Percentiles rank a stretch among this genome's conserved stretches.
These are phyloP conservation scores for Gonioctena quinquepunctata DNA, from an alignment of 1,140 invertebrate genomes.

Conservation along the genomic window DNA sequence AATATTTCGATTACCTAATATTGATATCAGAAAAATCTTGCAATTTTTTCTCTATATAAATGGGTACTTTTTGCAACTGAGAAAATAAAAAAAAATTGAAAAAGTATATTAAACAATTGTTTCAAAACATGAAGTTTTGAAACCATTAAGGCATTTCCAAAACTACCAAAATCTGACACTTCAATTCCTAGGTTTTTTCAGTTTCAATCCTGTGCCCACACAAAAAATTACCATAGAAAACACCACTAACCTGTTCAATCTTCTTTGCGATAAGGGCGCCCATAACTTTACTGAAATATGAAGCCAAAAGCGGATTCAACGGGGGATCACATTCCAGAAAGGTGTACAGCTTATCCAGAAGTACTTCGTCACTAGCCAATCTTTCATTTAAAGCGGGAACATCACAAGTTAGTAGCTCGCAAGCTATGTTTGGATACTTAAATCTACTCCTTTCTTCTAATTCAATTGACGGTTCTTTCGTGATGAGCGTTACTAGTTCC, in stretches of 20 bases:
- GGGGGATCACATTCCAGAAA: constrained; percentile 86
- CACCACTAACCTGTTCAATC: constrained; percentile 68
- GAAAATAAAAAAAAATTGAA: too few relatives aligned
- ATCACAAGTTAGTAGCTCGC: constrained; percentile 91
- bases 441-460: constrained; percentile 79
- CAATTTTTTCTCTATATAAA: too few relatives aligned
- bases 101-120: too few relatives aligned
- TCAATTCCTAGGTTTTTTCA: too few relatives aligned
- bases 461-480: constrained; percentile 79
- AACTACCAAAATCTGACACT: too few relatives aligned
- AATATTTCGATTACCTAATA: too few relatives aligned
- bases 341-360: constrained; percentile 83
- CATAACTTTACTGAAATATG: constrained; percentile 94
- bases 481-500: constrained; percentile 84
- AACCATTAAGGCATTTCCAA: too few relatives aligned
- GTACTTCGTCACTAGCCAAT: constrained; percentile 74
- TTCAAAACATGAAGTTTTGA: too few relatives aligned
- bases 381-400: constrained; percentile 83
- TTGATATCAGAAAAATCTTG: too few relatives aligned
- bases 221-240: too few relatives aligned
- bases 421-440: constrained; percentile 90
- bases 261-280: constrained; percentile 82
- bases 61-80: too few relatives aligned
- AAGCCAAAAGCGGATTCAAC: constrained; percentile 91
- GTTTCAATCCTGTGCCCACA: too few relatives aligned